Evolutionary conservation across 2,797 vertebrate genomes (phyloP), one percentile per base, ranked within the genome.

Genomic region (Epinephelus malabaricus): DNA sequence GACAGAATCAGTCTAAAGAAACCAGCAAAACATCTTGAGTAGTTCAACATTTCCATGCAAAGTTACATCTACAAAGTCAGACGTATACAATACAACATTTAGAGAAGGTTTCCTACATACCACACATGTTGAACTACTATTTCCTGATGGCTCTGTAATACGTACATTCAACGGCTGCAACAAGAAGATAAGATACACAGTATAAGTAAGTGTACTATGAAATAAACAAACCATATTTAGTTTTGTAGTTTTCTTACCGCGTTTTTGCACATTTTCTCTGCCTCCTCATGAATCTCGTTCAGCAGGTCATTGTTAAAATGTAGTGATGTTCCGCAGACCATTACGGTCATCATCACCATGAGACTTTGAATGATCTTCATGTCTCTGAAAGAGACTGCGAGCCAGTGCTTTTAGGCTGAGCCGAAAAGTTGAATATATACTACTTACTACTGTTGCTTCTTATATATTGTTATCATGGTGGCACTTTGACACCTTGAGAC

Each of bases 261-360:
- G 1, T 15, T 0, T 0, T 1, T 0, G 0, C 0, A 0, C n/a
- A 69, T 0, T 0, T 2, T 0, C 0, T 0, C 0, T 6, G 45
- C 60, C 0, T 40, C 5, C 0, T 14, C 0, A 3, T 0, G 0
- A 14, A 92, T 85, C 0, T 4, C 0, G 0, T 0, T 0, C 34
- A 70, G 18, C 3, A 50, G 0, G 1, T 4, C 15, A 47, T 47
- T 46, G 6, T 3, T 0, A 3, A 1, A 30, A 7, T 0, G 4
- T 18, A 0, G 1, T 76, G 74, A 34, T 34, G 34, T 6, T 34
- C 34, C 2, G 14, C 12, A 46, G 17, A 68, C 46, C 58, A 69
- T 3, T 15, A 18, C 6, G 5, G 62, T n/a, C 43, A 70, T 19
- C 38, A 73, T 40, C n/a, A 90, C 17, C 38, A 25, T 1, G 6